Base-by-base conservation (phyloP, 1,140 invertebrate genomes). In the Eurosta solidaginis region DNA sequence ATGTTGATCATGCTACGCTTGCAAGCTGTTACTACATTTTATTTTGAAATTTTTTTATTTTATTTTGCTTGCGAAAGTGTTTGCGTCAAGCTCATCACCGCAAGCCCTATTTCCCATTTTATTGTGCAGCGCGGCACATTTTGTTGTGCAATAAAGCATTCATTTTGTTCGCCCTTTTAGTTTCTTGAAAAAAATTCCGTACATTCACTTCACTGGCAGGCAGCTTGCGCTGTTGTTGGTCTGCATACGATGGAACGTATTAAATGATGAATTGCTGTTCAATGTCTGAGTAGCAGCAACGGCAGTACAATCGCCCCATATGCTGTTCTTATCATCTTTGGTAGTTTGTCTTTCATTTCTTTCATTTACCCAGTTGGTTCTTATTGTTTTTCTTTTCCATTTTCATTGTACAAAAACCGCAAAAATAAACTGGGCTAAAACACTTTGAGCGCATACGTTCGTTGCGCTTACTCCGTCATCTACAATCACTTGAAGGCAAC, bases 261-360 rank as follows among this genome's bases (percentile, higher is more conserved):
- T 33, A 36, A 40, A 63, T 63, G 54, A 63, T 63, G 54, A 63
- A 63, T 63, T 40, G 54, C 29, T n/a, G 54, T 14, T 63, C 17
- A 63, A 63, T 63, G 54, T 6, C 17, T 47, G 17, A 4, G 49
- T 22, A 25, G 49, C 10, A 10, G 45, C 45, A n/a, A n/a, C n/a
- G n/a, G n/a, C 45, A 47, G n/a, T 2, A 22, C 59, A 12, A 40
- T n/a, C 17, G 27, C 33, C 33, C 5, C 33, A 40, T 40, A 4
- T 7, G 33, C 20, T 20, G n/a, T 68, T 22, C 59, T 68, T 68
- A 68, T 68, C 33, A 40, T 40, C n/a, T n/a, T 5, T 33, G 54
- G n/a, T 33, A 40, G 59, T 68, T 68, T 68, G n/a, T 42, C 59
- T 22, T 22, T 36, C n/a, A 40, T 42, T 68, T 68, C 33, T 68